Base-by-base conservation (phyloP, 2,888 invertebrate species). In the Anodontia alba region DNA sequence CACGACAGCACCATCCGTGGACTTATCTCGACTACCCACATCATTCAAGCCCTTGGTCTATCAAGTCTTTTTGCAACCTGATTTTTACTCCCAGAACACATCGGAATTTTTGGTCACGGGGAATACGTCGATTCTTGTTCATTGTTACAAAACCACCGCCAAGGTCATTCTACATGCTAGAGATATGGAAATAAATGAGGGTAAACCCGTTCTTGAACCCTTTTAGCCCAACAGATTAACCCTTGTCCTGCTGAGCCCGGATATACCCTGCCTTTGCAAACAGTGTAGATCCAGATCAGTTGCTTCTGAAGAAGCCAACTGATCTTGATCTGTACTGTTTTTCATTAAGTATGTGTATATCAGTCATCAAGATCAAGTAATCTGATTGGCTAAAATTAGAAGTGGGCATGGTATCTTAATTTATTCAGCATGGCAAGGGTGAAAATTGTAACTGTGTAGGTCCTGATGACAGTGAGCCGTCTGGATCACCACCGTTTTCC, bases 71-170 rank as follows among this genome's bases (percentile, higher is more conserved):
- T 81, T 92, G 1, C 84, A 88, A 67, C 91, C 92, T 0, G 80
- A 91, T 75, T 90, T 92, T 83, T 89, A 91, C 77, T 84, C 75
- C 10, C 77, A 70, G 5, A 83, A 88, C 38, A 83, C 88, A 0
- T 72, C 84, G 26, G 73, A 77, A 2, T 92, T 92, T 80, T 84
- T 84, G n/a, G 91, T 89, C 73, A 78, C 87, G 23, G 92, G 91
- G 1, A 70, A 67, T 8, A 86, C 86, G 1, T 74, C 70, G 10
- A 87, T 91, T 12, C 73, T 77, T 10, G 73, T 90, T 26, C 31
- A 75, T 17, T 90, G 90, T 72, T 20, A 71, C 5, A 36, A 73
- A 1, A 33, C 76, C 5, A 89, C 89, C 0, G 23, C 54, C 20
- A 81, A 86, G 68, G 82, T 91, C 38, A 87, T 86, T 0, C 68